Evolutionary conservation across 2,797 vertebrate genomes (phyloP), one percentile per base, ranked within the genome.

Genomic region (Chloroceryle inda): DNA sequence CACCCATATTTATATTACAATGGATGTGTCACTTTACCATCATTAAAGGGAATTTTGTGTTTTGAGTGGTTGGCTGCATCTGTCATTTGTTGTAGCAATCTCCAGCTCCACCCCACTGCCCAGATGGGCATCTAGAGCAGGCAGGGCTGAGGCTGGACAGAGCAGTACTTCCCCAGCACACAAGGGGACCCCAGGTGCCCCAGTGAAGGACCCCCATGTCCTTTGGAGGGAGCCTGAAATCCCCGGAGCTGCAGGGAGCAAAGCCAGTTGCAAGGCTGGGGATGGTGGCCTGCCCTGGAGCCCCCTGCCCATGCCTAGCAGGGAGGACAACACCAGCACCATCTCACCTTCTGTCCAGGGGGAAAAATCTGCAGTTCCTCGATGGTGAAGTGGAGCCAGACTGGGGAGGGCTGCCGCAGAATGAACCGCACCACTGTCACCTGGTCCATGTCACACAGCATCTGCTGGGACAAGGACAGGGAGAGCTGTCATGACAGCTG

Each of bases 361-460:
- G 99, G 98, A 47, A 98, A 98, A 44, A 99, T 97, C 66, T 98
- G 98, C 84, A 99, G 97, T 14, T 99, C 98, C 63, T 99, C 98
- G 0, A 99, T 98, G 88, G 97, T 98, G 97, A 99, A 99, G 94
- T 98, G 98, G 8, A 99, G 85, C 99, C 99, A 99, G 53, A 98
- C 98, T 0, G 99, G 99, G 9, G 99, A 99, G 4, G 99, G 99
- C 97, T 99, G 99, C 63, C 98, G 98, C 71, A 99, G 98, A 97
- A 99, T 99, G 94, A 99, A 98, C 23, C 99, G 98, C 31, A 99
- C 92, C 1, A 98, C 98, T 3, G 89, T 87, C 71, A 99, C 98
- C 16, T 98, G 96, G 81, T 98, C 98, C n/a, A 99, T 42, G 12
- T 98, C 98, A 72, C 98, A 98, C 92, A 98, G 98, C 99, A 99